Base-by-base conservation (phyloP, 2,113 vertebrate species). In the Ovibos moschatus region DNA sequence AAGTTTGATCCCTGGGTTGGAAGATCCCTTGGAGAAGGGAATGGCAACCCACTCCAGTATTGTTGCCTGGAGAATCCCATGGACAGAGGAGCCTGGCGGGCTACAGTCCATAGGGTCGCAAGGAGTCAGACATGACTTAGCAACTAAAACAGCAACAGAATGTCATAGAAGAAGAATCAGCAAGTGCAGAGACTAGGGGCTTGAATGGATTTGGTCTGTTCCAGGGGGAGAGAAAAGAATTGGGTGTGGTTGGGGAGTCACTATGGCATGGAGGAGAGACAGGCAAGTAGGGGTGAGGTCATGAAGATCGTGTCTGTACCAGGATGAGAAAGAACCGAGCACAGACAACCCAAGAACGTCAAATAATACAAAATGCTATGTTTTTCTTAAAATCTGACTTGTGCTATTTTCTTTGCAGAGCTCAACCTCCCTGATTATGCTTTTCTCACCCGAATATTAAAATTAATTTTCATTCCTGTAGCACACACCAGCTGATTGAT, bases 381-480 rank as follows among this genome's bases (percentile, higher is more conserved):
- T 16, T 13, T 79, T 92, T 78, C 62, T 74, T 45, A 62, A 87
- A 84, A 62, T 12, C 25, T 71, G 57, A 40, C 36, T n/a, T 51
- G 82, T 47, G 47, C 45, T 55, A 0, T 84, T 74, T 92, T 43
- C 86, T 89, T 92, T 78, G 53, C 40, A 15, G 12, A 90, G 79
- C 79, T 89, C 64, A 78, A 79, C 57, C 62, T 89, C 45, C 64
- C 71, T 27, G 71, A 43, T 95, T 60, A 28, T 78, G 51, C 88
- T 57, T 81, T 81, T 83, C 86, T 95, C 71, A 28, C 51, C 58
- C 11, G 51, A 81, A 92, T 89, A 71, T 89, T 89, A 87, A 84
- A 93, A 92, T 93, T 76, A 95, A 94, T 94, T 89, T 89, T 64
- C 89, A 57, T 97, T 94, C 74, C n/a, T 58, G 83, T 30, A 96